Evolutionary conservation across 1,140 invertebrate species (phyloP).

Genomic region (Yoshiicerus persimilis): DNA sequence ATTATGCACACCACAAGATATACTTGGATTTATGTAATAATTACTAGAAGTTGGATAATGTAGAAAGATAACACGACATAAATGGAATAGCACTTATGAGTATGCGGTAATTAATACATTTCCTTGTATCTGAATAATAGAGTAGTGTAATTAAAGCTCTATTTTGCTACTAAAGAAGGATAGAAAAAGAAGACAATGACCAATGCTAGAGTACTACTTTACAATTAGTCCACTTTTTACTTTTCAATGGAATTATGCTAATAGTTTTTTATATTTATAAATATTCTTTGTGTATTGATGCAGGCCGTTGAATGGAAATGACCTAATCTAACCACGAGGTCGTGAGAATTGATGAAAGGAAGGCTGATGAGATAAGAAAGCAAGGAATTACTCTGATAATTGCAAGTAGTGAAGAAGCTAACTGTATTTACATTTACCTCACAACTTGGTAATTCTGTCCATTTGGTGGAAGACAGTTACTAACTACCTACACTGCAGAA

Average conservation of each 20-base stretch:
- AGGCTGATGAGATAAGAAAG: conserved; percentile 19
- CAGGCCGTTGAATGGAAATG: background rate
- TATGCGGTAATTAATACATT: background rate
- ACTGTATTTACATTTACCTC: background rate
- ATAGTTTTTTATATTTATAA: background rate
- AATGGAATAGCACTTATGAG: background rate
- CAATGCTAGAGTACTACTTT: background rate
- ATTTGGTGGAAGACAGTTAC: background rate
- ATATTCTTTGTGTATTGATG: background rate
- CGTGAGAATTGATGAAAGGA: conserved; percentile 12
- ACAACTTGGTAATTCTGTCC: background rate
- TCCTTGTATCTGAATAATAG: background rate
- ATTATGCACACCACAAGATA: background rate
- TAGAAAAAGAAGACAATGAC: background rate
- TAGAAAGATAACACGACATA: too few species aligned
- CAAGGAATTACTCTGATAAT: background rate
- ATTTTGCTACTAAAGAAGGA: background rate
- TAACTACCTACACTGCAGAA: too few species aligned
- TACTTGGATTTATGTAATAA: background rate
- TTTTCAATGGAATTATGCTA: background rate
- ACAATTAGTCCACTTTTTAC: background rate
- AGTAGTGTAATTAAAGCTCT: background rate
- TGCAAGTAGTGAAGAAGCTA: background rate
- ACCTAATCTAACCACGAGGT: conserved; percentile 13
- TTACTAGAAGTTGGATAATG: background rate